These are phyloP conservation scores for Alfaro cultratus DNA, from an alignment of 2,797 vertebrate species.

Conservation along the genomic window DNA sequence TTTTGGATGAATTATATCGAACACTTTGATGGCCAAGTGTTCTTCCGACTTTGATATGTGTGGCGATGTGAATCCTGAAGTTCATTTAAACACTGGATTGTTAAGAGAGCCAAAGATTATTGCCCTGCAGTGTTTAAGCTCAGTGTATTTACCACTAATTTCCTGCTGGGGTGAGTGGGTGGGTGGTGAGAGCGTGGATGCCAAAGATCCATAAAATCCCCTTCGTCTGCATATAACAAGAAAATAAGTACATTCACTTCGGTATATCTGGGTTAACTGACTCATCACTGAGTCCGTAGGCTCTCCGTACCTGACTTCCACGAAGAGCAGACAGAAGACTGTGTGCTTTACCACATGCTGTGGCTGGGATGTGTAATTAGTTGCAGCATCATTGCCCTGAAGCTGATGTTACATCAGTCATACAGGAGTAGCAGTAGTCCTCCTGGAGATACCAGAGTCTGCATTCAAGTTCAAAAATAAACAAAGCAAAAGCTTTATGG, in stretches of 20 bases:
- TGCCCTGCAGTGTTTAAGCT: background rate
- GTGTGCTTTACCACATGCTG: conserved; percentile 13
- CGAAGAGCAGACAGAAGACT: background rate
- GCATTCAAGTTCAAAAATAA: conserved; percentile 5
- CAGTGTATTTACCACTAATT: background rate
- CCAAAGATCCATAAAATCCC: background rate
- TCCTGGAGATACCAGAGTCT: conserved; percentile 1
- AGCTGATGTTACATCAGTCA: conserved; percentile 3
- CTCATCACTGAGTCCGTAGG: background rate
- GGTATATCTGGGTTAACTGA: background rate
- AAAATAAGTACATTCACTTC: background rate
- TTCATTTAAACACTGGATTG: background rate
- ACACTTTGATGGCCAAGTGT: background rate
- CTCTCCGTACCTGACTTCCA: background rate
- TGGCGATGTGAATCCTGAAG: background rate
- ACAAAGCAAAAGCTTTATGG: background rate
- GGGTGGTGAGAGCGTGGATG: background rate
- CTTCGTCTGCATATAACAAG: background rate
- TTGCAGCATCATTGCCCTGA: conserved; percentile 7
- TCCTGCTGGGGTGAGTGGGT: background rate
- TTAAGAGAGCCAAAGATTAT: background rate
- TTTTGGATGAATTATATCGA: background rate
- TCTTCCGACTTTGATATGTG: background rate
- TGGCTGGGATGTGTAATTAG: conserved; percentile 8
- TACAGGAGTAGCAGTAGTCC: background rate